Evolutionary conservation across 2,888 invertebrate genomes (phyloP).

Genomic region (Diachrysia chrysitis): DNA sequence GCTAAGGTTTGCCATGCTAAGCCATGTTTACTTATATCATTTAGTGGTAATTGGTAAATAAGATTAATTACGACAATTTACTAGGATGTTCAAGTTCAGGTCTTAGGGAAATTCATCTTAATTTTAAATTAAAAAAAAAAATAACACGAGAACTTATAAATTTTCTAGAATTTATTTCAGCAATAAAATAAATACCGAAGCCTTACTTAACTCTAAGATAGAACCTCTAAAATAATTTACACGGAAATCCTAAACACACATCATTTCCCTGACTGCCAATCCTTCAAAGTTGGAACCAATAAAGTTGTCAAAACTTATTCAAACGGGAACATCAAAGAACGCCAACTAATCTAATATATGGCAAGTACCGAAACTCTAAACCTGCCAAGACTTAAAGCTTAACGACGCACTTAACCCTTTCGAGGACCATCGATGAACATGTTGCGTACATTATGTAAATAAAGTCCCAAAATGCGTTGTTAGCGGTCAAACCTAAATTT

Average conservation of each 20-base stretch:
- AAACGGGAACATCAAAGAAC: constrained; percentile 42
- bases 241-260: constrained; percentile 7
- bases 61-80: too few relatives aligned
- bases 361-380: constrained; percentile 27
- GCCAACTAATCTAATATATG: constrained; percentile 47
- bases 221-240: not conserved
- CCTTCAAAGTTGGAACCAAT: constrained; percentile 24
- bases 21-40: too few relatives aligned
- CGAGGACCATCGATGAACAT: constrained; percentile 22
- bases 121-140: too few relatives aligned
- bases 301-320: constrained; percentile 41
- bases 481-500: constrained; percentile 17
- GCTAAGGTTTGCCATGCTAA: too few relatives aligned
- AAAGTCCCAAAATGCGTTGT: constrained; percentile 17
- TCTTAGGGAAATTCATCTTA: too few relatives aligned
- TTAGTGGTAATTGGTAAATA: too few relatives aligned
- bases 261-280: constrained; percentile 20
- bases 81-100: too few relatives aligned
- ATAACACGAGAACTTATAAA: not conserved
- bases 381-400: constrained; percentile 10
- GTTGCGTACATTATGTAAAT: constrained; percentile 35
- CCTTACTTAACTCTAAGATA: not conserved
- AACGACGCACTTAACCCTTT: constrained; percentile 37
- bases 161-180: not conserved
- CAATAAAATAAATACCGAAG: not conserved